Base-by-base conservation (phyloP, 1,140 invertebrate species). In the Macrobrachium rosenbergii region DNA sequence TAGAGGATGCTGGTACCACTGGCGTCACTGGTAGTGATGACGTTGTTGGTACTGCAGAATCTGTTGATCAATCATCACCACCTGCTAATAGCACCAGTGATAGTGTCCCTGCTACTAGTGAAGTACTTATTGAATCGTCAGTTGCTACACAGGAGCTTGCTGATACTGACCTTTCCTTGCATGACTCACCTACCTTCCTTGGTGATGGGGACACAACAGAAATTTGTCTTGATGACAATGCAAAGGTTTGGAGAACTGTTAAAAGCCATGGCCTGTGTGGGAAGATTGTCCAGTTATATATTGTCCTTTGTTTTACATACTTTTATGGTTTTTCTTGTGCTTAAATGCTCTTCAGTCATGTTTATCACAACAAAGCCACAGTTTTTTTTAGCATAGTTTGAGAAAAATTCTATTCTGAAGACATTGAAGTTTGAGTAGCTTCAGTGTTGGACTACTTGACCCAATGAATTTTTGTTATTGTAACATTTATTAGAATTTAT, bases 191-290 rank as follows among this genome's bases (percentile, higher is more conserved):
- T 37, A 59, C 21, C 62, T 81, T 87, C 69, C 78, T 87, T 62
- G 84, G 78, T 80, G 84, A 87, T 63, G 63, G 62, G 67, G 84
- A 87, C 52, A 87, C 84, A 45, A 87, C 78, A 73, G 84, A 87
- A 73, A 81, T 87, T 62, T 79, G 77, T 37, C 84, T 87, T 60
- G 84, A 87, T 81, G 84, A 87, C 45, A 63, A 17, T 58, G 43
- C 84, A 28, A 52, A 87, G 84, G 84, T 87, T 87, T 81, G 84
- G 78, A 28, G 64, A 21, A 69, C 8, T 69, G 11, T 69, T n/a
- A n/a, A 21, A 69, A 69, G 28, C 16, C n/a, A 69, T 28, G n/a
- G 28, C n/a, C n/a, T 69, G 10, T 69, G 28, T 69, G 28, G 23
- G 19, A 37, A 37, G 21, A 21, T 23, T 75, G 72, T 75, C 1